A percentile compares a stretch with the other conserved stretches of the same genome.
These are phyloP conservation scores for Tigriopus californicus DNA, from an alignment of 2,888 invertebrate genomes.

Conservation along the genomic window DNA sequence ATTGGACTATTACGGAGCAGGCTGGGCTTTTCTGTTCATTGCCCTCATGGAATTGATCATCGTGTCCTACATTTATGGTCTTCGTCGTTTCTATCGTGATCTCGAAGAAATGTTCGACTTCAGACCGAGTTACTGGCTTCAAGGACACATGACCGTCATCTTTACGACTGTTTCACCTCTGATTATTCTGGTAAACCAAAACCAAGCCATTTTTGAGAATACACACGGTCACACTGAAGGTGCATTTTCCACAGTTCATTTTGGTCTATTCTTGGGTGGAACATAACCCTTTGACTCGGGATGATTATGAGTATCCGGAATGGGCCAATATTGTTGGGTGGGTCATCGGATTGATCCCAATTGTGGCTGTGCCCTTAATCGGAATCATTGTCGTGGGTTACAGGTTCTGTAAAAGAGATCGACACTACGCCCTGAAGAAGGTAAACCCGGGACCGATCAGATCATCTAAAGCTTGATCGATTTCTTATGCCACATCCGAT, in stretches of 20 bases:
- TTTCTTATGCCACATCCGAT: no score
- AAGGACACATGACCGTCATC: not conserved
- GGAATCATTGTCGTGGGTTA: conserved; percentile 9
- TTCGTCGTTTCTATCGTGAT: conserved; percentile 27
- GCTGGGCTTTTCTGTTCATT: conserved; percentile 59
- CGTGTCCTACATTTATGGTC: conserved; percentile 34
- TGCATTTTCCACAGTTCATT: no score
- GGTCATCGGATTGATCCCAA: conserved; percentile 49
- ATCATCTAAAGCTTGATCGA: no score
- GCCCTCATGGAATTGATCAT: conserved; percentile 38
- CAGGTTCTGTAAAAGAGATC: no score
- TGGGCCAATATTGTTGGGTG: conserved; percentile 63
- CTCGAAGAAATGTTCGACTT: conserved; percentile 26
- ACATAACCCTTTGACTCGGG: conserved; percentile 51
- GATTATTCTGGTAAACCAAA: conserved; percentile 33
- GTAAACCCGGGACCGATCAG: no score
- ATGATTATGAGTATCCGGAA: conserved; percentile 52
- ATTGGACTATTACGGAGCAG: conserved; percentile 83
- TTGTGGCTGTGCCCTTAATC: conserved; percentile 40
- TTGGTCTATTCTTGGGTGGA: conserved; percentile 60
- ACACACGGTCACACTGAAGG: no score
- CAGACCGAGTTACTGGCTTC: conserved; percentile 22
- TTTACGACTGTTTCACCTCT: conserved; percentile 14
- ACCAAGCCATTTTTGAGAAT: no score
- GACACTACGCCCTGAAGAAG: no score